These are phyloP conservation scores for Digitonthophagus gazella DNA, from an alignment of 2,888 invertebrate species.

Conservation along the genomic window DNA sequence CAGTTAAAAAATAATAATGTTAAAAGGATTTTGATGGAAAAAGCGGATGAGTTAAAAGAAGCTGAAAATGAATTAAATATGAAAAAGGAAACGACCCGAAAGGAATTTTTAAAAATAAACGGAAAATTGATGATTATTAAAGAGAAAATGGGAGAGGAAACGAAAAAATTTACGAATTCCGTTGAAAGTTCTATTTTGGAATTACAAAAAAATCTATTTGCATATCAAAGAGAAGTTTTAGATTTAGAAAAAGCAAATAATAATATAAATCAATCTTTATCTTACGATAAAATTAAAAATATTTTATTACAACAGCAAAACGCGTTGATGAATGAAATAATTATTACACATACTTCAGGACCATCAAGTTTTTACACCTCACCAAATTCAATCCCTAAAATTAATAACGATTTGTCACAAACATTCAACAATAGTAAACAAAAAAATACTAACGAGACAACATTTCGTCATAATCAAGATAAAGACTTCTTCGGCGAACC, in stretches of 20 bases:
- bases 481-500: neutral
- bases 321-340: slow-evolving; percentile 20
- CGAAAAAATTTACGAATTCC: slow-evolving; percentile 14
- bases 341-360: neutral
- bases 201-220: slow-evolving; percentile 10
- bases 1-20: slow-evolving; percentile 5
- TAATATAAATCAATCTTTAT: slow-evolving; percentile 5
- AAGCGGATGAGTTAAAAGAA: slow-evolving; percentile 7
- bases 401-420: neutral
- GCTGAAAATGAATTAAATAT: slow-evolving; percentile 17
- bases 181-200: slow-evolving; percentile 18
- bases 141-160: slow-evolving; percentile 15
- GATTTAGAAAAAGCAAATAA: neutral
- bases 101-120: slow-evolving; percentile 6
- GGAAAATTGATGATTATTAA: slow-evolving; percentile 12
- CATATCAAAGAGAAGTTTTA: slow-evolving; percentile 10
- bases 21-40: neutral
- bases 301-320: slow-evolving; percentile 21
- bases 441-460: neutral
- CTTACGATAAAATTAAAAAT: slow-evolving; percentile 19
- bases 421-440: neutral
- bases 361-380: neutral
- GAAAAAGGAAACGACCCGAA: slow-evolving; percentile 7
- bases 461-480: neutral
- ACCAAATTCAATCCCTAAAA: neutral